Evolutionary conservation across 2,113 vertebrate species (phyloP).

Genomic region (Nematolebias whitei): DNA sequence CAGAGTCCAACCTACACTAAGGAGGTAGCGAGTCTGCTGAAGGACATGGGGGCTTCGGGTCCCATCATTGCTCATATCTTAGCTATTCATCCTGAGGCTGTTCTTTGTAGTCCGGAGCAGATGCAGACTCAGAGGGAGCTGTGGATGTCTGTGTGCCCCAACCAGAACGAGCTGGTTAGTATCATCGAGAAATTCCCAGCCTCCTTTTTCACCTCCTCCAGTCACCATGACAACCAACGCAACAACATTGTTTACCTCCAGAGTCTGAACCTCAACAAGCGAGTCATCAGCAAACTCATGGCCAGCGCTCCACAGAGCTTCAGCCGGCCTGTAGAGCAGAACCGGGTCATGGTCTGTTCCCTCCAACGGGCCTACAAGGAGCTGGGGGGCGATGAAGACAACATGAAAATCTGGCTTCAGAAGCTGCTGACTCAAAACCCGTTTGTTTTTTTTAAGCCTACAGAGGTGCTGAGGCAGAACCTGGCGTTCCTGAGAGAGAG

Average conservation of each 20-base stretch:
- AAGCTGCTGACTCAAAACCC: slow-evolving; percentile 94
- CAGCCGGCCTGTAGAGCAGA: slow-evolving; percentile 83
- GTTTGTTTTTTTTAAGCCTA: slow-evolving; percentile 86
- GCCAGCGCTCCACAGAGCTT: slow-evolving; percentile 88
- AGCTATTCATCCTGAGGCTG: slow-evolving; percentile 85
- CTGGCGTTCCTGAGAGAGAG: slow-evolving; percentile 83
- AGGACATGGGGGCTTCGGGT: slow-evolving; percentile 83
- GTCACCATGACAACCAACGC: slow-evolving; percentile 81
- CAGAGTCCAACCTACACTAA: slow-evolving; percentile 81
- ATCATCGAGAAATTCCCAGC: slow-evolving; percentile 92
- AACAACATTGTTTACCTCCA: slow-evolving; percentile 88
- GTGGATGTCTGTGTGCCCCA: slow-evolving; percentile 88
- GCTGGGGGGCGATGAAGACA: slow-evolving; percentile 86
- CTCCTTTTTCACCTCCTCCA: slow-evolving; percentile 86
- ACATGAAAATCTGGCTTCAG: slow-evolving; percentile 90
- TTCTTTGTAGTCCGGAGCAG: slow-evolving; percentile 84
- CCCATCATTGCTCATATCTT: slow-evolving; percentile 81
- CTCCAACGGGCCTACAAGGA: slow-evolving; percentile 84
- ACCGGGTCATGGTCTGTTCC: slow-evolving; percentile 78
- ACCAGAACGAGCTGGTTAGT: slow-evolving; percentile 81
- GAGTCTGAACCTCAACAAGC: slow-evolving; percentile 87
- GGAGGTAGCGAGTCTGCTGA: slow-evolving; percentile 82
- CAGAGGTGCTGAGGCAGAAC: slow-evolving; percentile 80
- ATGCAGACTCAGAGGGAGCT: slow-evolving; percentile 82
- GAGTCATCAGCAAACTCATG: slow-evolving; percentile 88